Evolutionary conservation across 2,113 vertebrate species (phyloP).

Genomic region (Ochotona princeps): DNA sequence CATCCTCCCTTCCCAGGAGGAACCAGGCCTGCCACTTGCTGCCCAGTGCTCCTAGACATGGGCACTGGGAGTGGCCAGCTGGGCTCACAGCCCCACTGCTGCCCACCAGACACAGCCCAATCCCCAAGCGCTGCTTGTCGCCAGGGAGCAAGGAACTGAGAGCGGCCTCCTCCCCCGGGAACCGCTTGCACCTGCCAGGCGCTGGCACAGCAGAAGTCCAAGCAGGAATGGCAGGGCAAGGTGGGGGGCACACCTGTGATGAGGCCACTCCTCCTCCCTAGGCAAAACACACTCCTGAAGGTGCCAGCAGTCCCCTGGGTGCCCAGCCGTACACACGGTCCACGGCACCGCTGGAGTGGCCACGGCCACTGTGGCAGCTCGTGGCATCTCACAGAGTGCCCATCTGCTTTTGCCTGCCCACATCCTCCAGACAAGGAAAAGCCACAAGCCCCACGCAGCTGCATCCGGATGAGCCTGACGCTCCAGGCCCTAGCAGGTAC

Average conservation of each 20-base stretch:
- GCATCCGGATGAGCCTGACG: no score
- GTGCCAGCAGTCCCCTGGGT: not conserved
- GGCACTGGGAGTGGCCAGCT: not conserved
- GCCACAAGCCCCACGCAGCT: no score
- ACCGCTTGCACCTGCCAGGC: fast-evolving
- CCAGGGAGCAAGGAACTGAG: not conserved
- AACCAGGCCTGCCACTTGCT: not conserved
- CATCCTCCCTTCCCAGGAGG: not conserved
- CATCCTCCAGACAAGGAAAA: no score
- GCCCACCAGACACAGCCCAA: not conserved
- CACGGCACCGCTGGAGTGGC: not conserved
- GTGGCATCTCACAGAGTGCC: fast-evolving
- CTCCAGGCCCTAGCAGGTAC: not conserved
- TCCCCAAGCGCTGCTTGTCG: not conserved
- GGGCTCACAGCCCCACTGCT: fast-evolving
- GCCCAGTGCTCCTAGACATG: not conserved
- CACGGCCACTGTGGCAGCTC: fast-evolving
- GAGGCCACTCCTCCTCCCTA: not conserved
- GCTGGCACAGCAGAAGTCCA: fast-evolving
- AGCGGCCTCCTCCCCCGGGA: fast-evolving
- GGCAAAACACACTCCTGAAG: not conserved
- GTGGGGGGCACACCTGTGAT: fast-evolving
- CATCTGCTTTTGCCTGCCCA: fast-evolving
- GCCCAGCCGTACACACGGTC: fast-evolving
- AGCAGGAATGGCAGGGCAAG: fast-evolving